Conservation (phyloP, 2,888 invertebrate species). For the Dastarcus helophoroides region DNA sequence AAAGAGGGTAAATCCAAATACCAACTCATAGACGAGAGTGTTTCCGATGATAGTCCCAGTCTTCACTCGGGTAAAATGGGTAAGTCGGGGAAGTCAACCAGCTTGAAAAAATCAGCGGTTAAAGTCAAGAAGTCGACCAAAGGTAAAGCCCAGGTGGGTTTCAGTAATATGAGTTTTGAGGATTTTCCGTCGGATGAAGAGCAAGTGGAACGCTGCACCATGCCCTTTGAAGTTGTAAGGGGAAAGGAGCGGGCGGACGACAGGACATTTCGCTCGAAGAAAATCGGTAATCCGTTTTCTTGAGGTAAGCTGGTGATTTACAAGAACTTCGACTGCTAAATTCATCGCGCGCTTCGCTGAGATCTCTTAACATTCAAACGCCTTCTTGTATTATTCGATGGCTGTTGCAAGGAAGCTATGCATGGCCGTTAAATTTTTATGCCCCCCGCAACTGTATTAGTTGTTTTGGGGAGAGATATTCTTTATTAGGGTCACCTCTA, state of each 20-base stretch:
- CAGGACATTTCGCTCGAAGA: constrained; percentile 38
- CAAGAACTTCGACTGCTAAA: too few relatives aligned
- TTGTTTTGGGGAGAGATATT: too few relatives aligned
- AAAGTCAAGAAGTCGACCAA: constrained; percentile 27
- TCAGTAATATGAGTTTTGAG: constrained; percentile 66
- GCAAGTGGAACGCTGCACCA: constrained; percentile 34
- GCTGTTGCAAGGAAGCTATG: too few relatives aligned
- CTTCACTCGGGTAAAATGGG: constrained; percentile 23
- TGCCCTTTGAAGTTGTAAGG: constrained; percentile 54
- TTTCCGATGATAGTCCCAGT: constrained; percentile 30
- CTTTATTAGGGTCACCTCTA: too few relatives aligned
- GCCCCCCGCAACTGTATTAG: too few relatives aligned
- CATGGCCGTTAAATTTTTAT: too few relatives aligned
- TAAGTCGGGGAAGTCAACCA: constrained; percentile 24
- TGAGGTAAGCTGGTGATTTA: constrained; percentile 23
- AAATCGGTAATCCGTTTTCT: constrained; percentile 44
- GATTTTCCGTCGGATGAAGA: constrained; percentile 57
- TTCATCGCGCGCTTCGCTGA: too few relatives aligned
- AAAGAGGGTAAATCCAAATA: constrained; percentile 41
- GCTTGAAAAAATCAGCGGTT: constrained; percentile 24
- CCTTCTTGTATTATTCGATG: too few relatives aligned
- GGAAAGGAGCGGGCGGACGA: constrained; percentile 41
- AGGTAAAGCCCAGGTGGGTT: constrained; percentile 41
- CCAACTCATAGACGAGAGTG: constrained; percentile 40
- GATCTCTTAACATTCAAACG: too few relatives aligned